Base-by-base conservation (phyloP, 2,113 vertebrate species). In the Nanorana parkeri region DNA sequence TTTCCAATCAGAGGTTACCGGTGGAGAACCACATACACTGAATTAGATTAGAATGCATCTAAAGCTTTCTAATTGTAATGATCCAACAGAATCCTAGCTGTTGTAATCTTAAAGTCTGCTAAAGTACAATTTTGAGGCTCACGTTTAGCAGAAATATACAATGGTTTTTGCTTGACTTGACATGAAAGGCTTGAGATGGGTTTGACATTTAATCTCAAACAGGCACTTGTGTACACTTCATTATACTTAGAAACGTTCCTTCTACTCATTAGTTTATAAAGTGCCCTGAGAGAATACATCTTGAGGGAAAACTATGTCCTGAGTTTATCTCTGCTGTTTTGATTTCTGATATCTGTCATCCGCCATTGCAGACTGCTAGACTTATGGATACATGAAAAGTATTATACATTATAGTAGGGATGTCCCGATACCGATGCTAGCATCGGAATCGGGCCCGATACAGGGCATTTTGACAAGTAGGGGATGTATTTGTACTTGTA, bases 201-300 rank as follows among this genome's bases (percentile, higher is more conserved):
- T n/a, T 47, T 71, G 36, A 58, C 68, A 7, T 73, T 32, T 65
- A 24, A 55, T 56, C 60, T 51, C 47, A 55, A 26, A 17, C 60
- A 74, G 69, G 69, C 80, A 81, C 80, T 81, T 81, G 56, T 47
- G 67, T 61, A 63, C 36, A 24, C 51, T 56, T 32, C 23, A 4
- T 41, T 68, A 17, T 78, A 78, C 26, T 28, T 21, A 28, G 24
- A 61, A 26, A 36, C 23, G 17, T 4, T 36, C 8, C 17, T 56
- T n/a, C 24, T 32, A 58, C 26, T 8, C 65, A 29, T 23, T 58
- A 17, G 64, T 55, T 68, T 24, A 29, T 20, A 41, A 41, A 32
- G 65, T 81, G 69, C 60, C 79, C 79, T 81, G 79, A 81, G 79
- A 36, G 73, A 26, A 73, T 72, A 81, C 61, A 65, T 55, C 60